A percentile compares a stretch with the other conserved stretches of the same genome.
Conservation (phyloP, 2,113 vertebrate species). For the Poicephalus gulielmi region DNA sequence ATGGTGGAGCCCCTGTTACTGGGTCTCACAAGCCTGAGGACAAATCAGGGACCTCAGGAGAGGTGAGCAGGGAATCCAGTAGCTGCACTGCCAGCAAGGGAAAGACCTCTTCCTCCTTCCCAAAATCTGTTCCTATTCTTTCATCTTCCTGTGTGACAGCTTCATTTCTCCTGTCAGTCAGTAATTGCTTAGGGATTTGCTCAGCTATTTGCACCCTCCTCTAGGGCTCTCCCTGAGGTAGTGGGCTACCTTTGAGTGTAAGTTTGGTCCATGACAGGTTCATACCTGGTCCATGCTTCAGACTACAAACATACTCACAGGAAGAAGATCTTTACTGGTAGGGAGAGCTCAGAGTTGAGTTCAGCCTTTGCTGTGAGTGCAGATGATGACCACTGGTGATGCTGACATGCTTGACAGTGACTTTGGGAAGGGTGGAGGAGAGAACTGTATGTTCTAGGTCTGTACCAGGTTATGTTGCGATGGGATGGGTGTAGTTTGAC, state of each 20-base stretch:
- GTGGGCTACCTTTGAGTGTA: not conserved
- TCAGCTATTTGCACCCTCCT: not conserved
- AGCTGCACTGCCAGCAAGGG: not conserved
- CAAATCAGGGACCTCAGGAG: not conserved
- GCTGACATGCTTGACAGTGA: not conserved
- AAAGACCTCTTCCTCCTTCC: not conserved
- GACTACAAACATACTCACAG: rapidly evolving
- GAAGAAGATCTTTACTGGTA: not conserved
- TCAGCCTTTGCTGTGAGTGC: not conserved
- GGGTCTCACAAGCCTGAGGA: not conserved
- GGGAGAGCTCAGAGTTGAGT: not conserved
- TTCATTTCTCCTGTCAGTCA: not conserved
- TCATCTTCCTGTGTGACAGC: not conserved
- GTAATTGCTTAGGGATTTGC: not conserved
- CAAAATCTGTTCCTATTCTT: not conserved
- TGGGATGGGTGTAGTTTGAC: no score
- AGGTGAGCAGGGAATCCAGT: not conserved
- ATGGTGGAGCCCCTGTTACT: not conserved
- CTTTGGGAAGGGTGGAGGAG: not conserved
- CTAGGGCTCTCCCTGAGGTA: not conserved
- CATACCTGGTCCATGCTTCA: rapidly evolving
- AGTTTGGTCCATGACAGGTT: not conserved
- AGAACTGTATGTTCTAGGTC: not conserved
- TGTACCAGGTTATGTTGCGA: not conserved
- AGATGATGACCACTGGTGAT: rapidly evolving